A percentile compares a stretch with the other conserved stretches of the same genome.
phyloP scores from a whole-genome alignment of 2,797 vertebrate species.

The Tapirus indicus region DNA sequence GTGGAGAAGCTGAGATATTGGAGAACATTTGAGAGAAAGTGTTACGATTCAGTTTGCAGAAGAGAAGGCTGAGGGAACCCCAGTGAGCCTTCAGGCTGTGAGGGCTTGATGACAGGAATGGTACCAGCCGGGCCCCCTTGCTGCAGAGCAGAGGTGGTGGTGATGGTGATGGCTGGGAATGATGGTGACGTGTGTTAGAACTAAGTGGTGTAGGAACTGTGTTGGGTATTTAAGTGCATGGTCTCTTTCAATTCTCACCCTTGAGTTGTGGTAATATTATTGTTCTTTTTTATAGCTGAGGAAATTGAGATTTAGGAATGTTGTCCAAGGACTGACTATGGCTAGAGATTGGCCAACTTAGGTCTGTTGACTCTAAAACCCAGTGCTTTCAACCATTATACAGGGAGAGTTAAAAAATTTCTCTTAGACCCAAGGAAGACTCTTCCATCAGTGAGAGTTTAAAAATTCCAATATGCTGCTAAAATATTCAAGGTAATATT shows the following conservation, averaged over 20 bases:
- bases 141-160: background rate
- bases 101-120: background rate
- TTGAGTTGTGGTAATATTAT: background rate
- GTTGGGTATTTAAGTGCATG: background rate
- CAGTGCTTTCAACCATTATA: background rate
- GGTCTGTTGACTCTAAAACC: background rate
- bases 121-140: too few species aligned
- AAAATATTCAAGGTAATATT: background rate
- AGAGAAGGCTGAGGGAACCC: background rate
- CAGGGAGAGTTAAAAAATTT: background rate
- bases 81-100: accelerated
- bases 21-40: background rate
- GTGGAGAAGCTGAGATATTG: background rate
- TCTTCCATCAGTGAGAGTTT: background rate
- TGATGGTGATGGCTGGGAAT: too few species aligned
- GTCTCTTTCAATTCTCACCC: background rate
- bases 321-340: background rate
- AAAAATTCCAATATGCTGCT: background rate
- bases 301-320: background rate
- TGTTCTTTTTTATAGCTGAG: too few species aligned
- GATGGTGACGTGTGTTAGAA: too few species aligned
- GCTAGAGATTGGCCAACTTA: background rate
- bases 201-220: background rate
- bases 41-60: background rate
- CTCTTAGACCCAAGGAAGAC: background rate